A percentile compares a stretch with the other conserved stretches of the same genome.
phyloP scores from a whole-genome alignment of 2,888 invertebrate genomes.

The Idaea biselata region DNA sequence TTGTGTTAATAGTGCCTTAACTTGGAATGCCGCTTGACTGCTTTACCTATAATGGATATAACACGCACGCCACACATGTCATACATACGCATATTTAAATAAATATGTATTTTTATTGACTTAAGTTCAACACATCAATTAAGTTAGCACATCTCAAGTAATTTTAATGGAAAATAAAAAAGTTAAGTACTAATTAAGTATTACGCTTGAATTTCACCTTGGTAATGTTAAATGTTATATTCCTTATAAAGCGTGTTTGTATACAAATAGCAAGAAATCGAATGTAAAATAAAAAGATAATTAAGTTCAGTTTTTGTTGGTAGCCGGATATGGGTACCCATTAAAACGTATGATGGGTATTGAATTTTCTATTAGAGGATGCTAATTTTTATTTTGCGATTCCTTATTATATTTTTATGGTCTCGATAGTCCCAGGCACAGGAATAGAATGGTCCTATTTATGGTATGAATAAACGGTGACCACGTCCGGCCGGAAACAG shows the following conservation, averaged over 20 bases:
- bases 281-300: conserved; percentile 23
- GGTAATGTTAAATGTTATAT: conserved; percentile 25
- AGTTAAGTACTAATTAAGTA: conserved; percentile 21
- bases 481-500: conserved; percentile 41
- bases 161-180: conserved; percentile 1
- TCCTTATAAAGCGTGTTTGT: conserved; percentile 24
- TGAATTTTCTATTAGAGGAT: conserved; percentile 16
- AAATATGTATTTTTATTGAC: conserved; percentile 1
- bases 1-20: conserved; percentile 38
- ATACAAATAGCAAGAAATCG: conserved; percentile 23
- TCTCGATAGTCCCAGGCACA: conserved; percentile 14
- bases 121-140: background rate
- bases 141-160: background rate
- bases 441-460: conserved; percentile 18
- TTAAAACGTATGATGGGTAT: conserved; percentile 1
- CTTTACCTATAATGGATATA: conserved; percentile 30
- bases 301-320: conserved; percentile 19
- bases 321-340: conserved; percentile 5
- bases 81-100: conserved; percentile 10
- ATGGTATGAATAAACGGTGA: conserved; percentile 25
- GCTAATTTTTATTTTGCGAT: conserved; percentile 20
- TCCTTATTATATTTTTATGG: conserved; percentile 13
- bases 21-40: conserved; percentile 44
- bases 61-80: conserved; percentile 25
- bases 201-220: conserved; percentile 26